phyloP scores from a whole-genome alignment of 92 coral and sea anemone species.

The Parazoanthus darwini region DNA sequence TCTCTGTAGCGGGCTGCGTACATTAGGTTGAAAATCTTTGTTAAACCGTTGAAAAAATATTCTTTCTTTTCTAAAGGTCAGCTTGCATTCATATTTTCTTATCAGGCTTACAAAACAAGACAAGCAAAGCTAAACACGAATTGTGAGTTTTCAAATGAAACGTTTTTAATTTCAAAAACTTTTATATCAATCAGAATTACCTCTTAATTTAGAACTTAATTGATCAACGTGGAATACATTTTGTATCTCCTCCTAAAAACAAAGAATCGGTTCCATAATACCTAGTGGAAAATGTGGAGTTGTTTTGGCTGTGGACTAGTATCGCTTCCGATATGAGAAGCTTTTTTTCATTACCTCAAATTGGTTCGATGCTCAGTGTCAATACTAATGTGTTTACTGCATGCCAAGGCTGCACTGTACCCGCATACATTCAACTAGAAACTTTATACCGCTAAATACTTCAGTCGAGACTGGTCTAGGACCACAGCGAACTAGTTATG shows the following conservation, averaged over 20 bases:
- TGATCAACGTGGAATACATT: constrained; percentile 7
- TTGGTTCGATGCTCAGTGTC: background rate
- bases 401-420: background rate
- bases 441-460: no score
- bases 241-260: background rate
- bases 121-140: background rate
- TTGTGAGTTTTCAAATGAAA: background rate
- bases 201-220: constrained; percentile 6
- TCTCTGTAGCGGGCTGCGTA: background rate
- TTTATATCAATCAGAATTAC: constrained; percentile 7
- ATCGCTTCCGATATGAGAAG: background rate
- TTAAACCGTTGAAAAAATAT: background rate
- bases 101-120: background rate
- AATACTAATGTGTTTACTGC: background rate
- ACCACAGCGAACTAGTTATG: no score
- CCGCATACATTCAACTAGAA: no score
- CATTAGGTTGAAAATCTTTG: background rate
- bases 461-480: no score
- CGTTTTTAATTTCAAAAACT: background rate
- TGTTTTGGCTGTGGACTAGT: background rate
- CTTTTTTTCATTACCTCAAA: background rate
- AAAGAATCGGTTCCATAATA: background rate
- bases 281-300: background rate
- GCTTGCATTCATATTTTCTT: background rate
- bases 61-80: background rate